Evolutionary conservation across 1,140 invertebrate genomes (phyloP).

Genomic region (Anastrepha obliqua): DNA sequence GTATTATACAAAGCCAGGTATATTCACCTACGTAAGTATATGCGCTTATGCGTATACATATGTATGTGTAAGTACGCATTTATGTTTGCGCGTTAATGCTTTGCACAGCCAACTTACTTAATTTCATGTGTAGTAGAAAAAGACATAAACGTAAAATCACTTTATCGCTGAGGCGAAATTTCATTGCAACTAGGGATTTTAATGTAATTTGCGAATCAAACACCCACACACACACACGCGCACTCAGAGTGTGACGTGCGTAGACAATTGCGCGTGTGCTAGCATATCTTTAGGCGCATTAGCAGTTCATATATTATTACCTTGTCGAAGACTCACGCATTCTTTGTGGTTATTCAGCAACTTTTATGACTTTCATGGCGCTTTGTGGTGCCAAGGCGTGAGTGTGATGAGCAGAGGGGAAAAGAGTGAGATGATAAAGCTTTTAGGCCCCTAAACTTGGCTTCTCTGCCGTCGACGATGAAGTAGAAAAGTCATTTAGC

Average conservation of each 20-base stretch:
- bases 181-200: constrained; percentile 30
- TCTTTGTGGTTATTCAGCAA: constrained; percentile 28
- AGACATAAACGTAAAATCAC: constrained; percentile 46
- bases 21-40: neutral
- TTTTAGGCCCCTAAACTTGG: constrained; percentile 11
- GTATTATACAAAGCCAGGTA: neutral
- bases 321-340: constrained; percentile 15
- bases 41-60: neutral
- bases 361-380: neutral
- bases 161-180: constrained; percentile 36
- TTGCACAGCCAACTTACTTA: neutral
- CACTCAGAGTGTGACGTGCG: neutral
- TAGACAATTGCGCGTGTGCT: constrained; percentile 2
- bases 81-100: neutral
- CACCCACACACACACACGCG: neutral
- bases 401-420: neutral
- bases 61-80: neutral
- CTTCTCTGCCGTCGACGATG: neutral
- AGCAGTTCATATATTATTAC: constrained; percentile 30
- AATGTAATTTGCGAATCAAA: constrained; percentile 35
- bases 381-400: neutral
- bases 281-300: constrained; percentile 38
- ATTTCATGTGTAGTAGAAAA: constrained; percentile 23
- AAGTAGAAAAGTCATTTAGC: neutral
- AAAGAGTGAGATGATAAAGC: neutral